Percentiles rank a stretch among this genome's conserved stretches.
These are phyloP conservation scores for Channa argus DNA, from an alignment of 2,113 vertebrate genomes.

Conservation along the genomic window DNA sequence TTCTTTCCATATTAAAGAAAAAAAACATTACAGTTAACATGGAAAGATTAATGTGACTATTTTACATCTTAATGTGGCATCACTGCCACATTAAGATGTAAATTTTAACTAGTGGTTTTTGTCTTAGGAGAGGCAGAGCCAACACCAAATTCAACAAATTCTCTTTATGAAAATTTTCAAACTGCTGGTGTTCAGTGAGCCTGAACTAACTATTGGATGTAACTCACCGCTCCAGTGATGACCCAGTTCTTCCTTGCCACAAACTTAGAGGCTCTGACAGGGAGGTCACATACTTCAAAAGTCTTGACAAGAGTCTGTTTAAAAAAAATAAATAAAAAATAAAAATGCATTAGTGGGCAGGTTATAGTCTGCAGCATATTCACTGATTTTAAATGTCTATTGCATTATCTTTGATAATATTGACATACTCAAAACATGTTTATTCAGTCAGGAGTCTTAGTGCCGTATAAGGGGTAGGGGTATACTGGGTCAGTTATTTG, in stretches of 20 bases:
- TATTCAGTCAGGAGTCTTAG: neutral
- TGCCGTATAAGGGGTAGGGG: neutral
- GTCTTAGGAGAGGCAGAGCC: neutral
- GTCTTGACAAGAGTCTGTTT: slow-evolving; percentile 96
- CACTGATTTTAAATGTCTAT: neutral
- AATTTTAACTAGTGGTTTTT: neutral
- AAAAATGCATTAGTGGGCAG: too few species aligned
- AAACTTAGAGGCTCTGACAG: slow-evolving; percentile 98
- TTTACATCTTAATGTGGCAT: neutral
- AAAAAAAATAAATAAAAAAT: slow-evolving; percentile 2
- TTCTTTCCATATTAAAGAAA: too few species aligned
- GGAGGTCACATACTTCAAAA: slow-evolving; percentile 98
- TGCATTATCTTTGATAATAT: neutral
- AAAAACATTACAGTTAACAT: too few species aligned
- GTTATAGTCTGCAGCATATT: neutral
- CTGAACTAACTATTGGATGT: neutral
- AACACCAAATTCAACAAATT: neutral
- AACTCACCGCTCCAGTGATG: slow-evolving; percentile 96
- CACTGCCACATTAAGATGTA: too few species aligned
- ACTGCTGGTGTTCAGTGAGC: fast-evolving
- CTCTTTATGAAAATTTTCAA: neutral
- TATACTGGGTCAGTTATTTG: too few species aligned
- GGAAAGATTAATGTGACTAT: too few species aligned
- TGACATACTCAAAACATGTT: neutral
- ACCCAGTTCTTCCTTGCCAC: slow-evolving; percentile 99